phyloP scores from a whole-genome alignment of 2,113 vertebrate genomes.

The Anarhynchus alexandrinus region DNA sequence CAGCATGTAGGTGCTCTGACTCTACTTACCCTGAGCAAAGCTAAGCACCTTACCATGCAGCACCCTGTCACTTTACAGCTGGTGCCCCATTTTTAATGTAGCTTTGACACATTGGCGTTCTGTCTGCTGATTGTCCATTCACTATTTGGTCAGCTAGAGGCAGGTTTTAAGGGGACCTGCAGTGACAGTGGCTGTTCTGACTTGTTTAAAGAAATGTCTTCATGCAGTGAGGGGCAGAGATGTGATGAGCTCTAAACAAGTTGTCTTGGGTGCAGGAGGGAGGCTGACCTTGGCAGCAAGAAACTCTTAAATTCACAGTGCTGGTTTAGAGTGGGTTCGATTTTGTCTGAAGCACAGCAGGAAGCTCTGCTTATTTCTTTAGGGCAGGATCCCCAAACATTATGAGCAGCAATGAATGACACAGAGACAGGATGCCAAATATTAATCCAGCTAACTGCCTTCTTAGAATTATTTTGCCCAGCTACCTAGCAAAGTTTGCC shows the following conservation, averaged over 20 bases:
- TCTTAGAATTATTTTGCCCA: not conserved
- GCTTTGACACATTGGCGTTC: not conserved
- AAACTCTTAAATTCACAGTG: not conserved
- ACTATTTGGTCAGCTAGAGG: not conserved
- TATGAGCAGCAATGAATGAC: not conserved
- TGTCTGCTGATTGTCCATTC: not conserved
- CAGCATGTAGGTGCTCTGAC: not conserved
- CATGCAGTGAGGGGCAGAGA: not conserved
- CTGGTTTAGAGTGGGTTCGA: not conserved
- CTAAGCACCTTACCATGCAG: not conserved
- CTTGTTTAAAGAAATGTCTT: not conserved
- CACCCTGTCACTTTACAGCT: not conserved
- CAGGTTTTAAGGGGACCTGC: not conserved
- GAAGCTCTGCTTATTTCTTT: not conserved
- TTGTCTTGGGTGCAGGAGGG: not conserved
- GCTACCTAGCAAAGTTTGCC: not conserved
- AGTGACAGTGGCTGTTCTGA: not conserved
- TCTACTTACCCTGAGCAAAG: not conserved
- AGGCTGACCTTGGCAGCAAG: not conserved
- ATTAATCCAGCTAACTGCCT: not conserved
- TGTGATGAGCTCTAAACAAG: not conserved
- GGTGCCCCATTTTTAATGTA: not conserved
- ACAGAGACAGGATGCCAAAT: not conserved
- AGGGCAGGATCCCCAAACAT: not conserved
- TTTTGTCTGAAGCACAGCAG: not conserved